phyloP scores from a whole-genome alignment of 2,888 invertebrate genomes.

The Laothoe populi region DNA sequence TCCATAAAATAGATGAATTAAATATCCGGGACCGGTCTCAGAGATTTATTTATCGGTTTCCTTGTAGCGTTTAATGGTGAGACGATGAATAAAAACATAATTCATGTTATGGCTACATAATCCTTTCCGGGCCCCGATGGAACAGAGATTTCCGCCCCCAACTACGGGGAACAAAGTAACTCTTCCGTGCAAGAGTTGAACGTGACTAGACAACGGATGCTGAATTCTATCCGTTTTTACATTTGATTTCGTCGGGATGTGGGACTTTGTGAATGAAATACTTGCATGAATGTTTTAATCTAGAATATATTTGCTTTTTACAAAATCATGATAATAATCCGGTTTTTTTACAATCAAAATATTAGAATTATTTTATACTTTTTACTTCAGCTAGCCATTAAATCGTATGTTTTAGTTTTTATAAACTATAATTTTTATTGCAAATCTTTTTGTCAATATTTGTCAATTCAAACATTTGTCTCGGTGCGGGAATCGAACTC shows the following conservation, averaged over 20 bases:
- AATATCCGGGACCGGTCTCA: slow-evolving; percentile 8
- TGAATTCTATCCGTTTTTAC: slow-evolving; percentile 42
- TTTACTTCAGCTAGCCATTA: too few species aligned
- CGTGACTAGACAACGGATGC: slow-evolving; percentile 54
- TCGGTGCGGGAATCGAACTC: too few species aligned
- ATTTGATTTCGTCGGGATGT: slow-evolving; percentile 35
- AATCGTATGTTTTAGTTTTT: too few species aligned
- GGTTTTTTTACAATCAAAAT: too few species aligned
- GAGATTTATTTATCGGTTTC: slow-evolving; percentile 27
- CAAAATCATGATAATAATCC: too few species aligned
- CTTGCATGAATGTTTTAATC: slow-evolving; percentile 19
- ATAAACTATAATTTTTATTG: too few species aligned
- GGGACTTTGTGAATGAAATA: slow-evolving; percentile 28
- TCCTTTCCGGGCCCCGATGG: slow-evolving; percentile 38
- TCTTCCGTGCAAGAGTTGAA: slow-evolving; percentile 43
- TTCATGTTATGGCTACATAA: slow-evolving; percentile 40
- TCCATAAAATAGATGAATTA: slow-evolving; percentile 23
- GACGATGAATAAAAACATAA: slow-evolving; percentile 42
- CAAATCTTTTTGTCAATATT: too few species aligned
- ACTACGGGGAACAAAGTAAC: slow-evolving; percentile 43
- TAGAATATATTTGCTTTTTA: neutral
- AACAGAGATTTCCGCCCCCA: slow-evolving; percentile 39
- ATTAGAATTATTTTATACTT: too few species aligned
- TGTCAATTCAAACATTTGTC: too few species aligned
- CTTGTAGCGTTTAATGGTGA: slow-evolving; percentile 28